Conservation (phyloP, 2,113 vertebrate species). For the Antechinus stuartii region DNA sequence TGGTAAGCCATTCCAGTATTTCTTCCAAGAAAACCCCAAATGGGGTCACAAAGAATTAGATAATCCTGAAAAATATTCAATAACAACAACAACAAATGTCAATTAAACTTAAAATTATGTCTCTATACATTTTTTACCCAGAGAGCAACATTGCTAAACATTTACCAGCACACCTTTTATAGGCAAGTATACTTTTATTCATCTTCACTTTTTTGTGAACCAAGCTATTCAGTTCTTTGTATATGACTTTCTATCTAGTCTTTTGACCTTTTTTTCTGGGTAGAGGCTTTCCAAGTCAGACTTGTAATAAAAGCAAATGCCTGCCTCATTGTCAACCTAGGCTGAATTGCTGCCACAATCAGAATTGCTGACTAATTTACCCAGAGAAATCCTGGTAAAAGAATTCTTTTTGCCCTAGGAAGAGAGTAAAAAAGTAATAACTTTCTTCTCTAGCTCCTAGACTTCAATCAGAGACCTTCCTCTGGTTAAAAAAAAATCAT, state of each 20-base stretch:
- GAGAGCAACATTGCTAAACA: background rate
- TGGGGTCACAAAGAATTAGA: too few species aligned
- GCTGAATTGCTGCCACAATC: background rate
- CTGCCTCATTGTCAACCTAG: background rate
- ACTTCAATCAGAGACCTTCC: too few species aligned
- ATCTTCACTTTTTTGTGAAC: background rate
- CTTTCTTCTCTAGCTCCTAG: too few species aligned
- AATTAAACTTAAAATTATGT: background rate
- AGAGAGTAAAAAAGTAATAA: too few species aligned
- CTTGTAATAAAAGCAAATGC: background rate
- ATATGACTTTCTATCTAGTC: background rate
- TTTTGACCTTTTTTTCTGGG: background rate
- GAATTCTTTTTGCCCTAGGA: too few species aligned
- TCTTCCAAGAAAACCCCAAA: too few species aligned
- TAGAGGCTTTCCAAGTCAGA: background rate
- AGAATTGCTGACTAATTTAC: too few species aligned
- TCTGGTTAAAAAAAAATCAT: too few species aligned
- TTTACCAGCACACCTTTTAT: too few species aligned
- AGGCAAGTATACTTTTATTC: background rate
- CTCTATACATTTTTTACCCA: background rate
- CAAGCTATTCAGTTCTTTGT: background rate
- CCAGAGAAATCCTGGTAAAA: too few species aligned
- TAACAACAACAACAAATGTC: background rate
- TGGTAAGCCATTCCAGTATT: too few species aligned
- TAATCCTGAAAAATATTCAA: too few species aligned